Evolutionary conservation across 2,888 invertebrate genomes (phyloP).

Genomic region (Himalopsyche japonica): DNA sequence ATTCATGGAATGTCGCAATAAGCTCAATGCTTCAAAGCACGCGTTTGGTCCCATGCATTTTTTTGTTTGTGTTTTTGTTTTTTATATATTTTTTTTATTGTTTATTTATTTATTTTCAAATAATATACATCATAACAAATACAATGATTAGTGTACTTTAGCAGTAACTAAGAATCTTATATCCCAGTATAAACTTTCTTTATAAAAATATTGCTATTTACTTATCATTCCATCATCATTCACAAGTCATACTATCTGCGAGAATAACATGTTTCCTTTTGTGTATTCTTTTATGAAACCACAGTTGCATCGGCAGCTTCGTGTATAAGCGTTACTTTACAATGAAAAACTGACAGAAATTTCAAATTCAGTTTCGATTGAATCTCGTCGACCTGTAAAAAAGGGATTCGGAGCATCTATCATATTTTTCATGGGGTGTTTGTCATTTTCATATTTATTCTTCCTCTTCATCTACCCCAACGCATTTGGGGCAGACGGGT

Average conservation of each 20-base stretch:
- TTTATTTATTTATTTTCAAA: constrained; percentile 61
- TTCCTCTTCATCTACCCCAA: constrained; percentile 87
- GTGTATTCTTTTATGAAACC: background rate
- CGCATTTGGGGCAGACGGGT: constrained; percentile 93
- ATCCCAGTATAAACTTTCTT: constrained; percentile 29
- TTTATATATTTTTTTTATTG: constrained; percentile 48
- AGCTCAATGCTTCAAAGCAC: background rate
- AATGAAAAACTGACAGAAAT: background rate
- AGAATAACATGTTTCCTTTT: constrained; percentile 12
- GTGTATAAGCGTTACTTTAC: background rate
- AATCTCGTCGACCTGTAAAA: background rate
- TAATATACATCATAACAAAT: constrained; percentile 44
- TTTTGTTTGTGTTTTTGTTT: constrained; percentile 48
- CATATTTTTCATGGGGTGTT: constrained; percentile 46
- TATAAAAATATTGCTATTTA: constrained; percentile 39
- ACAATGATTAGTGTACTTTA: constrained; percentile 34
- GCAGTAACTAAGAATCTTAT: constrained; percentile 29
- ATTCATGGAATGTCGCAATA: background rate
- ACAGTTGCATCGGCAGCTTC: background rate
- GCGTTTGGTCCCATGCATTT: constrained; percentile 41
- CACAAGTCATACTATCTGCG: constrained; percentile 23
- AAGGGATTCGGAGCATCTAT: constrained; percentile 41
- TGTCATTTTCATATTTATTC: constrained; percentile 49
- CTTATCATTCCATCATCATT: constrained; percentile 30
- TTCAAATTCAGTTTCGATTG: background rate